Evolutionary conservation across 2,113 vertebrate genomes (phyloP), one percentile per base, ranked within the genome.

Genomic region (Caranx melampygus): DNA sequence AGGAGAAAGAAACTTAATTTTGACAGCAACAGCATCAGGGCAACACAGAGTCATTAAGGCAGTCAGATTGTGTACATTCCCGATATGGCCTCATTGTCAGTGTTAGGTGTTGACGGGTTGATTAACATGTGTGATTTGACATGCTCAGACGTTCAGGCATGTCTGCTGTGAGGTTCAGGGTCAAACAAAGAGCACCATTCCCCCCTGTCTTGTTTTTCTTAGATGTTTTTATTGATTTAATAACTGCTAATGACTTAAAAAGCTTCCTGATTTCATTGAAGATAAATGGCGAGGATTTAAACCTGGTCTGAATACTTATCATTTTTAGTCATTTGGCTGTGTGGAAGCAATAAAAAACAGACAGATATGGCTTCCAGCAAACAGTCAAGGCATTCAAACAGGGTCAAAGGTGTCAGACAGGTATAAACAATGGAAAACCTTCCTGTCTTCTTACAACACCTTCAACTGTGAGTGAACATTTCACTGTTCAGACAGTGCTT

Each of bases 91-190:
- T 75, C 51, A 75, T 75, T 66, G 69, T 16, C 60, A 42, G 31
- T 71, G 57, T 65, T 37, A 86, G 11, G 59, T 83, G 66, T 67
- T 68, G 75, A 72, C 59, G 85, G 65, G 45, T 9, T 78, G 63
- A 86, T 33, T 35, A 37, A 75, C 54, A 55, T 75, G 21, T 66
- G 49, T 14, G 2, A 57, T 42, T 42, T 75, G 66, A 79, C 79
- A 60, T 0, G 16, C 57, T 58, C 51, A 79, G 60, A 79, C 78
- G 72, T 66, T 65, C 49, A 75, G 70, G 69, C 3, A 45, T 75
- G 87, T 81, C 81, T 88, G 71, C 81, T 70, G 20, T 49, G 35
- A 84, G 7, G 9, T 42, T 81, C 12, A 63, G 21, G 76, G 74
- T 77, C 82, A 78, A 61, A 35, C 47, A 51, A 49, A 82, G 14